Evolutionary conservation across 2,888 invertebrate species (phyloP).

Genomic region (Apamea anceps): DNA sequence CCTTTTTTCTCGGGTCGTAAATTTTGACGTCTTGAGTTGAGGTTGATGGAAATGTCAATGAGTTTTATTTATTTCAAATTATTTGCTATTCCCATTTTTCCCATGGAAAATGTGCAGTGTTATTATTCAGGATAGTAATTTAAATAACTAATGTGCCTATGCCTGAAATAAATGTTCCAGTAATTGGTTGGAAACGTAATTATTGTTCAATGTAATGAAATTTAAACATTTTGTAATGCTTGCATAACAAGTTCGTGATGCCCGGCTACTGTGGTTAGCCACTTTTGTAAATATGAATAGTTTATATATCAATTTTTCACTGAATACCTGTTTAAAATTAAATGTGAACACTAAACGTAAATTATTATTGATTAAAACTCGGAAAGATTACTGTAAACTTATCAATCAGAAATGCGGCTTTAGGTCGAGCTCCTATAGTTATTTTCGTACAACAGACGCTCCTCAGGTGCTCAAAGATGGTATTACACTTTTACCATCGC

Average conservation of each 20-base stretch:
- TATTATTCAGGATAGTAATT: slow-evolving; percentile 13
- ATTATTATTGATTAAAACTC: slow-evolving; percentile 72
- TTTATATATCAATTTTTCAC: slow-evolving; percentile 76
- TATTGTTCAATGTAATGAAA: slow-evolving; percentile 8
- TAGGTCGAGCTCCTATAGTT: slow-evolving; percentile 64
- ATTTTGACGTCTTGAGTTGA: slow-evolving; percentile 30
- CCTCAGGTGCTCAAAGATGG: slow-evolving; percentile 78
- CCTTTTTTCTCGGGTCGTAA: slow-evolving; percentile 2
- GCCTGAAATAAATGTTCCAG: background rate
- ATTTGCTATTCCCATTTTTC: slow-evolving; percentile 20
- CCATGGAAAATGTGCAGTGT: slow-evolving; percentile 20
- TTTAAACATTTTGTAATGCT: slow-evolving; percentile 67
- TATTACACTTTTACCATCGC: slow-evolving; percentile 79
- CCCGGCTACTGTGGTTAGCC: slow-evolving; percentile 54
- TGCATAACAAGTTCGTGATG: slow-evolving; percentile 80
- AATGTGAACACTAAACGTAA: slow-evolving; percentile 74
- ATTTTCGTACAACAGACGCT: slow-evolving; percentile 71
- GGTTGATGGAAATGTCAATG: slow-evolving; percentile 50
- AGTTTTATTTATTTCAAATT: slow-evolving; percentile 46
- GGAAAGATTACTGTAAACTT: slow-evolving; percentile 65
- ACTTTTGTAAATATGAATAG: slow-evolving; percentile 81
- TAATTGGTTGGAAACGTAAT: slow-evolving; percentile 19
- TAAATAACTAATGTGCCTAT: background rate
- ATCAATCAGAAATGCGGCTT: slow-evolving; percentile 65
- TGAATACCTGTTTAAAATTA: slow-evolving; percentile 78